phyloP scores from a whole-genome alignment of 1,140 invertebrate species.

The Tetramorium alpestre region DNA sequence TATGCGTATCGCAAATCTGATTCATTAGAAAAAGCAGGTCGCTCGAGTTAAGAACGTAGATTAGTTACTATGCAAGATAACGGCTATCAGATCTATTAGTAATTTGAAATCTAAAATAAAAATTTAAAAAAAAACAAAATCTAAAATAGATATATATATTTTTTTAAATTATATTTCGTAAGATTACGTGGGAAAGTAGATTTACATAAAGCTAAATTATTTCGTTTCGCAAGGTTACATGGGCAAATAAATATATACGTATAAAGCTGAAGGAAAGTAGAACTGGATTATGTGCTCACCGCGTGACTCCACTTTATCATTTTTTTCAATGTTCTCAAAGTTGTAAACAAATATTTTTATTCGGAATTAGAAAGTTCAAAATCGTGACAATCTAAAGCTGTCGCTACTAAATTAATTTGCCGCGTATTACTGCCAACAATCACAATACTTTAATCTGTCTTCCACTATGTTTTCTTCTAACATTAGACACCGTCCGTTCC shows the following conservation, averaged over 20 bases:
- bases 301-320: not conserved
- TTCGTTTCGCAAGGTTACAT: not conserved
- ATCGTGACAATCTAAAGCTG: not conserved
- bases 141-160: not conserved
- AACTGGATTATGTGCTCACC: not conserved
- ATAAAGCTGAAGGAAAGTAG: not conserved
- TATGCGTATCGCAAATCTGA: not conserved
- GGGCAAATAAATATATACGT: not conserved
- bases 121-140: not conserved
- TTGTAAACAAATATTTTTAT: not conserved
- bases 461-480: not conserved
- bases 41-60: not conserved
- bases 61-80: not conserved
- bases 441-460: not conserved
- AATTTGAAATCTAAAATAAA: not conserved
- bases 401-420: not conserved
- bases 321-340: not conserved
- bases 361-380: not conserved
- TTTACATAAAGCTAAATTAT: slow-evolving; percentile 34
- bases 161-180: not conserved
- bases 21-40: slow-evolving; percentile 6
- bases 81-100: not conserved
- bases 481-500: not conserved
- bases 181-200: slow-evolving; percentile 9
- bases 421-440: not conserved